phyloP scores from a whole-genome alignment of 1,140 invertebrate species.

The Macrobrachium rosenbergii region DNA sequence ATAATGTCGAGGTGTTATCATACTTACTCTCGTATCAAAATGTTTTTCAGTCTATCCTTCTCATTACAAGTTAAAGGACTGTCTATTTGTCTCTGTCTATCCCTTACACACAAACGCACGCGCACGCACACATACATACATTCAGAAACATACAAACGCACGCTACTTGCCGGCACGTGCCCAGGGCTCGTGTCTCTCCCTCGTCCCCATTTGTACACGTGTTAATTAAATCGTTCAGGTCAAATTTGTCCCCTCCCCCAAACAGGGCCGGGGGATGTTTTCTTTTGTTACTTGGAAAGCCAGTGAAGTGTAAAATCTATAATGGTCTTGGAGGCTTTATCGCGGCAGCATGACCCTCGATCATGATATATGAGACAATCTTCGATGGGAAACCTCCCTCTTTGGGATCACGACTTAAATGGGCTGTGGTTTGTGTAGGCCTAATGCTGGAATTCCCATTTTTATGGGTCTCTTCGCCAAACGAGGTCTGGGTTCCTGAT shows the following conservation, averaged over 20 bases:
- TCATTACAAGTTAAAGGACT: not conserved
- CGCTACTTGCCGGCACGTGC: conserved; percentile 8
- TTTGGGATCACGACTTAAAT: too few species aligned
- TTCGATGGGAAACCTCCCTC: too few species aligned
- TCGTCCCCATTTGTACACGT: conserved; percentile 8
- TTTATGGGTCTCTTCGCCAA: too few species aligned
- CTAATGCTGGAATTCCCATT: too few species aligned
- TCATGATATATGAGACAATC: too few species aligned
- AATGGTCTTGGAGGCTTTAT: conserved; percentile 1
- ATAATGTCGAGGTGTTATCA: too few species aligned
- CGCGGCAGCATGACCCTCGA: too few species aligned
- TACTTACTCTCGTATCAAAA: too few species aligned
- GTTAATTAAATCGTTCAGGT: conserved; percentile 46
- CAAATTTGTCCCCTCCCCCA: conserved; percentile 10
- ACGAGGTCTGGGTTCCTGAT: too few species aligned
- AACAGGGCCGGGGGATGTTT: not conserved
- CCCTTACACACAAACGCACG: not conserved
- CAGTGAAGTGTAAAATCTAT: conserved; percentile 28
- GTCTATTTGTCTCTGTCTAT: not conserved
- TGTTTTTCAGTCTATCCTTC: conserved; percentile 9
- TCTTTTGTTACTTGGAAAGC: conserved; percentile 3
- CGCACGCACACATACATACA: not conserved
- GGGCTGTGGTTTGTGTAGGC: too few species aligned
- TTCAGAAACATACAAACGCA: not conserved
- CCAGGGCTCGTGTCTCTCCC: not conserved